Evolutionary conservation across 2,888 invertebrate genomes (phyloP).

Genomic region (Philhelius pedissequus): DNA sequence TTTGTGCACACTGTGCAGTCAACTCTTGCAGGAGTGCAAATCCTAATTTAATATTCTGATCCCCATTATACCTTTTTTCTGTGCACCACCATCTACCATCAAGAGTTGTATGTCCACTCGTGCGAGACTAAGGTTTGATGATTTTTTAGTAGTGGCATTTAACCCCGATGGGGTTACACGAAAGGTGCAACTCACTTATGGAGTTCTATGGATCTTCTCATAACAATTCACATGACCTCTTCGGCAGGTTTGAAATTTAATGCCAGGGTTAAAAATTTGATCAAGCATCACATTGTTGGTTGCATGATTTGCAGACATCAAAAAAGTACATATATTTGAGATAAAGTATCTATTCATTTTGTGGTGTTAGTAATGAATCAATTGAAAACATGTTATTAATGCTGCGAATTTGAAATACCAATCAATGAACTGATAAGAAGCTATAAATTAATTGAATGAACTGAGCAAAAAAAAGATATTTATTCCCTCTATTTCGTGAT

Average conservation of each 20-base stretch:
- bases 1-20: conserved; percentile 18
- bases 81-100: background rate
- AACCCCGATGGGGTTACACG: conserved; percentile 46
- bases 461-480: background rate
- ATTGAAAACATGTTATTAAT: background rate
- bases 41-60: conserved; percentile 69
- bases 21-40: conserved; percentile 54
- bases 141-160: conserved; percentile 57
- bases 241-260: conserved; percentile 2
- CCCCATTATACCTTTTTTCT: conserved; percentile 47
- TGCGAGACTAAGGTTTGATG: conserved; percentile 55
- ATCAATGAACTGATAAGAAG: background rate
- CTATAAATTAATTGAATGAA: background rate
- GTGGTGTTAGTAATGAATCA: background rate
- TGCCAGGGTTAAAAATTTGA: conserved; percentile 34
- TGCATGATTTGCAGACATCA: conserved; percentile 29
- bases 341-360: background rate
- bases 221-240: conserved; percentile 60
- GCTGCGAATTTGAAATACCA: background rate
- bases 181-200: conserved; percentile 21
- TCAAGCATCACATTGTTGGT: conserved; percentile 41
- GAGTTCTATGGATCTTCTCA: background rate
- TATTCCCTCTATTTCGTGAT: conserved; percentile 8
- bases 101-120: conserved; percentile 50
- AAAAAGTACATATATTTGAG: background rate